phyloP scores from a whole-genome alignment of 2,113 vertebrate genomes.

The Aix galericulata region DNA sequence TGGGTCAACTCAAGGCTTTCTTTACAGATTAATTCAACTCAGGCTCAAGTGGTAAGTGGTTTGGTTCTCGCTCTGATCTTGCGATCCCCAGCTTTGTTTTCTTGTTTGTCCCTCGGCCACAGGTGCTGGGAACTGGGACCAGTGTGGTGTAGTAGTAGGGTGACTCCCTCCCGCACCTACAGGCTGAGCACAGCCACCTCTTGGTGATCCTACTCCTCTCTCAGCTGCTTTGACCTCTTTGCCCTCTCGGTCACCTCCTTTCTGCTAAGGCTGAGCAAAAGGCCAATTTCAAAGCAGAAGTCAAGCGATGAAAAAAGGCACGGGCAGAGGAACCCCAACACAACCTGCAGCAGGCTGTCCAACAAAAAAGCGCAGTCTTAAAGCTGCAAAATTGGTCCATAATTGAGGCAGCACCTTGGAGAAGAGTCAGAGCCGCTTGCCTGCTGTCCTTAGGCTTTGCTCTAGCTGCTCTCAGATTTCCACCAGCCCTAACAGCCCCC shows the following conservation, averaged over 20 bases:
- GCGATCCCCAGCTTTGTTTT: slow-evolving; percentile 3
- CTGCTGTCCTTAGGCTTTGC: neutral
- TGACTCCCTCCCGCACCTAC: neutral
- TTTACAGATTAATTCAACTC: slow-evolving; percentile 1
- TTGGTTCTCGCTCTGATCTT: slow-evolving; percentile 31
- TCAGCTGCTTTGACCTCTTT: neutral
- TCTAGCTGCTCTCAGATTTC: neutral
- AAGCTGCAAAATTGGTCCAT: neutral
- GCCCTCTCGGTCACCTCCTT: neutral
- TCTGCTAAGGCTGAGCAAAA: neutral
- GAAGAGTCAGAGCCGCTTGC: neutral
- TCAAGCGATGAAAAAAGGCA: neutral
- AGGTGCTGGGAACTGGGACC: neutral
- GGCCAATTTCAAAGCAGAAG: slow-evolving; percentile 22
- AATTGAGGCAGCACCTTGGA: neutral
- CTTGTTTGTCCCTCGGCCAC: neutral
- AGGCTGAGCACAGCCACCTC: neutral
- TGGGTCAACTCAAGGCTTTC: slow-evolving; percentile 31
- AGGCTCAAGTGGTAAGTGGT: slow-evolving; percentile 13
- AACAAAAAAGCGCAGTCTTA: neutral
- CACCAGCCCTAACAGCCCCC: neutral
- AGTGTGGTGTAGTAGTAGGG: neutral
- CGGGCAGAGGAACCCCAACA: neutral
- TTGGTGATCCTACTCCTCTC: neutral
- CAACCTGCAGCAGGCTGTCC: neutral